Evolutionary conservation across 37 sponge, comb jelly and placozoan species (phyloP), one percentile per base, ranked within the genome.

Genomic region (Dysidea cf. avara): DNA sequence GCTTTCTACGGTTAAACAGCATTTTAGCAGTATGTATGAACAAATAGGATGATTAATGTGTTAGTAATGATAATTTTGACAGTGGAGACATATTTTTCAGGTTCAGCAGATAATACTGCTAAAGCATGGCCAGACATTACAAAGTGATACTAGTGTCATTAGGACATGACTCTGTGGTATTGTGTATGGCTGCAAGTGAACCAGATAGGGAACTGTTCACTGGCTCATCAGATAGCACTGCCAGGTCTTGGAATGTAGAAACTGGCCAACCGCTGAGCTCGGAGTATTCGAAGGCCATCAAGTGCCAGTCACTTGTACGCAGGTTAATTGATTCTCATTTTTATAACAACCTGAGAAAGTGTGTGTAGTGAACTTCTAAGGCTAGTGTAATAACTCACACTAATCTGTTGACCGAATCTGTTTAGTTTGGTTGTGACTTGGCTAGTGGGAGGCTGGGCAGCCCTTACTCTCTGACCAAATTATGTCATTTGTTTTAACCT

Each of bases 231-330:
- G 84, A 83, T 40, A 76, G 56, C 46, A 59, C 68, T 0, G 84
- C 84, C n/a, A 75, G 52, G 55, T 68, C 78, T 17, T 83, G 84
- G 84, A 25, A 61, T 14, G 34, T 55, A 11, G 53, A 57, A 21
- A 49, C 62, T 33, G 24, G 70, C 25, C 11, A 39, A 7, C n/a
- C 43, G 61, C 78, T 76, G 13, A 51, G n/a, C n/a, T n/a, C n/a
- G n/a, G 66, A 82, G n/a, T n/a, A n/a, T n/a, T n/a, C n/a, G n/a
- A 56, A n/a, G 84, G 84, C 3, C 84, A 83, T 40, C 70, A 70
- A 18, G 68, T 78, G 14, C 61, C 79, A 14, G 53, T 83, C 9
- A 66, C 36, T 20, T 83, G 84, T 30, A 37, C 75, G 56, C n/a
- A n/a, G n/a, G n/a, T n/a, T n/a, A n/a, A n/a, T n/a, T n/a, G n/a